phyloP scores from a whole-genome alignment of 2,888 invertebrate genomes.

The Drosophila phalerata region DNA sequence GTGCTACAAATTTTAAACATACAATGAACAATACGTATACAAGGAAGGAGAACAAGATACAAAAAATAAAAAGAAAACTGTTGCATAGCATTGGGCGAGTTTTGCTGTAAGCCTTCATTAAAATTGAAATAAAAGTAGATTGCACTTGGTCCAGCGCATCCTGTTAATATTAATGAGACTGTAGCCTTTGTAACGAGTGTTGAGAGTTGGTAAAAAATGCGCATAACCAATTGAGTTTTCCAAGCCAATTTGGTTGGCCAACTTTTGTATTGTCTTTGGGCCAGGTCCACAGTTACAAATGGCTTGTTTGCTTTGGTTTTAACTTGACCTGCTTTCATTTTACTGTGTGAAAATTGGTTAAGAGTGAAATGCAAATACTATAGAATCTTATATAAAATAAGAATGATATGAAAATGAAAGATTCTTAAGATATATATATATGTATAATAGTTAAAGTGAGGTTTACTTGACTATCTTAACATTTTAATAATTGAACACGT shows the following conservation, averaged over 20 bases:
- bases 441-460: not conserved
- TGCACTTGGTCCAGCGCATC: conserved; percentile 40
- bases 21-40: conserved; percentile 22
- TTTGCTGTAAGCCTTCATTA: conserved; percentile 38
- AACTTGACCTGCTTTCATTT: conserved; percentile 36
- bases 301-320: conserved; percentile 13
- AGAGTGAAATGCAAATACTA: not conserved
- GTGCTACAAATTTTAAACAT: conserved; percentile 65
- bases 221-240: conserved; percentile 55
- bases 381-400: not conserved
- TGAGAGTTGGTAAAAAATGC: conserved; percentile 41
- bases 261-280: conserved; percentile 43
- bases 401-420: not conserved
- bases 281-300: not conserved
- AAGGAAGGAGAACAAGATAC: not conserved
- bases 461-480: not conserved
- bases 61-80: conserved; percentile 33
- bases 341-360: not conserved
- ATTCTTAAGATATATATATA: no score
- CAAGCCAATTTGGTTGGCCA: conserved; percentile 48
- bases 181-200: conserved; percentile 15
- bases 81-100: conserved; percentile 51
- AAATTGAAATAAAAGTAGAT: conserved; percentile 40
- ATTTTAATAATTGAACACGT: not conserved
- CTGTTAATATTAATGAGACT: conserved; percentile 58